These are phyloP conservation scores for Helobdella robusta DNA, from an alignment of 2,888 invertebrate genomes.

Conservation along the genomic window DNA sequence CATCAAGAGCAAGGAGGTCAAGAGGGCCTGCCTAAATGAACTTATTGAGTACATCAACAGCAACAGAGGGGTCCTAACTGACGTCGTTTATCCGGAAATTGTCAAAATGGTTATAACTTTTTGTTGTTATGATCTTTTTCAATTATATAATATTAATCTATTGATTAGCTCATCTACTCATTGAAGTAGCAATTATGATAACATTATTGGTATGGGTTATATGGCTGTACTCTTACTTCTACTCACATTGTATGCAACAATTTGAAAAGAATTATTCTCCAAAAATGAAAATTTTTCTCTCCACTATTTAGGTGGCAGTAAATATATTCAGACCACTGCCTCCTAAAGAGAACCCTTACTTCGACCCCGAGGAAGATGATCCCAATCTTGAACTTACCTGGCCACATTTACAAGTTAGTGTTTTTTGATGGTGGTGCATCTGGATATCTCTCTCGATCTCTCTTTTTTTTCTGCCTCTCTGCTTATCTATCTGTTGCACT, in stretches of 20 bases:
- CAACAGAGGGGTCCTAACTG: constrained; percentile 83
- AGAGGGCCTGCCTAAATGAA: constrained; percentile 89
- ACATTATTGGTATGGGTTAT: too few species aligned
- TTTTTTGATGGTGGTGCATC: too few species aligned
- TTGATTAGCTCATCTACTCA: too few species aligned
- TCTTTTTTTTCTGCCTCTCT: neutral
- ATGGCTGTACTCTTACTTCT: neutral
- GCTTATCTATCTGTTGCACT: neutral
- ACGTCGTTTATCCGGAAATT: constrained; percentile 93
- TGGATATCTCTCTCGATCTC: too few species aligned
- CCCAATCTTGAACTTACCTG: constrained; percentile 87
- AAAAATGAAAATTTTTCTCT: too few species aligned
- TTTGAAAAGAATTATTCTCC: too few species aligned
- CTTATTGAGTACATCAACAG: constrained; percentile 89
- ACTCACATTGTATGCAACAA: too few species aligned
- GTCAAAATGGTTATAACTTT: constrained; percentile 78
- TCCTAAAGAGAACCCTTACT: constrained; percentile 80
- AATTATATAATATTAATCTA: neutral
- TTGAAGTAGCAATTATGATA: too few species aligned
- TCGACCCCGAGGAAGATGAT: constrained; percentile 97
- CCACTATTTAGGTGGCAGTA: constrained; percentile 49
- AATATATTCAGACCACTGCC: constrained; percentile 97
- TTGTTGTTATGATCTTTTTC: neutral
- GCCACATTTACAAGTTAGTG: constrained; percentile 78
- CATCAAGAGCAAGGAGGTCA: constrained; percentile 97